These are phyloP conservation scores for Drosophila leontia DNA, from an alignment of 1,140 invertebrate genomes.

Conservation along the genomic window DNA sequence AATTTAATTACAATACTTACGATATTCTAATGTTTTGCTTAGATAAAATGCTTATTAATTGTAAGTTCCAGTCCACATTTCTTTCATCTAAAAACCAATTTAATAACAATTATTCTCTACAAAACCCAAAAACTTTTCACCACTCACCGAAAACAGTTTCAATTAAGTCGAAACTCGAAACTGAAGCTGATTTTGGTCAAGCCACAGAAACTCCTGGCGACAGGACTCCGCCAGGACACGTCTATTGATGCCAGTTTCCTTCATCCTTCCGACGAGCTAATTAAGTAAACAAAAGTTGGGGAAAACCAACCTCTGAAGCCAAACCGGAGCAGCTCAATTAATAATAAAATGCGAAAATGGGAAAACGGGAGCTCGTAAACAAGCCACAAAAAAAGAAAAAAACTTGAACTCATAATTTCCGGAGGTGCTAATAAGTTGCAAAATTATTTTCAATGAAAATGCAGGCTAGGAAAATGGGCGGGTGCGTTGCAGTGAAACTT, in stretches of 20 bases:
- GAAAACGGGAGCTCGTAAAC: conserved; percentile 58
- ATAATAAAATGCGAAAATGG: conserved; percentile 63
- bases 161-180: conserved; percentile 58
- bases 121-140: conserved; percentile 8
- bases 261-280: conserved; percentile 52
- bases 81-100: not conserved
- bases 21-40: no score
- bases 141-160: conserved; percentile 58
- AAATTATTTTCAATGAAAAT: conserved; percentile 80
- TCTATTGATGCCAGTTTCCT: conserved; percentile 30
- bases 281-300: conserved; percentile 75
- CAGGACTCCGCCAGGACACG: conserved; percentile 19
- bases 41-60: not conserved
- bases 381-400: conserved; percentile 61
- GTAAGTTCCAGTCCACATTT: not conserved
- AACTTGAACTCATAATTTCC: conserved; percentile 78
- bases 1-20: no score
- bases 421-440: conserved; percentile 83
- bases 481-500: conserved; percentile 33
- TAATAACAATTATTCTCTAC: not conserved
- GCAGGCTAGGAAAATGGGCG: not conserved
- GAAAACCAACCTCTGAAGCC: conserved; percentile 38
- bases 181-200: conserved; percentile 12
- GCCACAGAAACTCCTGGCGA: conserved; percentile 26
- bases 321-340: conserved; percentile 73